Conservation (phyloP, 2,888 invertebrate species). For the Megalurothrips usitatus region DNA sequence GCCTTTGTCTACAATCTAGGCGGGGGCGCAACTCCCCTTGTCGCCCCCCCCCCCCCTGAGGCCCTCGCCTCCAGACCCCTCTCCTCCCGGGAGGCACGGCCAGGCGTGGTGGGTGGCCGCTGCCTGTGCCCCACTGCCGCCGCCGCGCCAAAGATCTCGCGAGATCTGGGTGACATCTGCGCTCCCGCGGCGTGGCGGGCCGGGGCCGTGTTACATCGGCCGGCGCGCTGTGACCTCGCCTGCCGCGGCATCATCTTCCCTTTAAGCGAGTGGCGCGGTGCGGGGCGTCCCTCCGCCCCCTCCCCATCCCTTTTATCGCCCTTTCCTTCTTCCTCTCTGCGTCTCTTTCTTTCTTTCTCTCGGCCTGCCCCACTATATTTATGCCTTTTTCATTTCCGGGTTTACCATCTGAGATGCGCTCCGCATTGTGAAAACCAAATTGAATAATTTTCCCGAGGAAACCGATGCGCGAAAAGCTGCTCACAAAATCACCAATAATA, state of each 20-base stretch:
- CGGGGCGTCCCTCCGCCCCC: neutral
- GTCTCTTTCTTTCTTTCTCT: neutral
- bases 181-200: neutral
- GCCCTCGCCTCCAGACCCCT: too few relatives aligned
- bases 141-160: neutral
- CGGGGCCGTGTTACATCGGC: neutral
- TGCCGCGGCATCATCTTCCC: neutral
- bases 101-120: neutral
- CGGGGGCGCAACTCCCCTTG: too few relatives aligned
- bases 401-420: too few relatives aligned
- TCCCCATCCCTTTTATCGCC: neutral
- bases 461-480: too few relatives aligned
- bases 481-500: too few relatives aligned
- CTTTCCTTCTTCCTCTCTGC: neutral
- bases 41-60: too few relatives aligned
- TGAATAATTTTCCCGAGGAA: too few relatives aligned
- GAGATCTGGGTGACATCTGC: conserved; percentile 9
- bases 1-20: too few relatives aligned
- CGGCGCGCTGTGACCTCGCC: neutral
- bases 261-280: neutral
- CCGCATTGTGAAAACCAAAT: too few relatives aligned
- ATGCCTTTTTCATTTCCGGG: too few relatives aligned
- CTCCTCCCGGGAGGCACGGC: too few relatives aligned
- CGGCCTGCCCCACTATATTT: neutral
- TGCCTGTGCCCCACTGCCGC: neutral